Evolutionary conservation across 2,888 invertebrate genomes (phyloP).

Genomic region (Heliconius charithonia): DNA sequence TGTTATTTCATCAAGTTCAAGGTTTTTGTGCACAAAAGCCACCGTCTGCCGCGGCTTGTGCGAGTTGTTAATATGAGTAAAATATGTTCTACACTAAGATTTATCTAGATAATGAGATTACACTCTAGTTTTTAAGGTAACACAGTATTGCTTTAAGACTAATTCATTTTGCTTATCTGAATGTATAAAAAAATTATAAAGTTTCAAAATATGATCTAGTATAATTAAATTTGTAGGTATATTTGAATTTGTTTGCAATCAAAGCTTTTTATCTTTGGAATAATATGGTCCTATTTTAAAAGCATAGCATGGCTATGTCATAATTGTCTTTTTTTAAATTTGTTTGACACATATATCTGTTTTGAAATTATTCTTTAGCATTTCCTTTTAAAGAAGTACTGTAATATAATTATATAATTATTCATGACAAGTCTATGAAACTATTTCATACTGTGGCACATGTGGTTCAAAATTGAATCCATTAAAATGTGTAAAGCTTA

Average conservation of each 20-base stretch:
- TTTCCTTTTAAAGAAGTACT: constrained; percentile 1
- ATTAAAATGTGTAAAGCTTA: constrained; percentile 78
- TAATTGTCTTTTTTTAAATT: neutral
- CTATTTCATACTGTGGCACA: constrained; percentile 74
- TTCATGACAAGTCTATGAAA: constrained; percentile 58
- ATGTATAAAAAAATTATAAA: neutral
- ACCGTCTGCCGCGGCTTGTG: neutral
- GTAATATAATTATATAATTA: neutral
- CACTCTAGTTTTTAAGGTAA: constrained; percentile 28
- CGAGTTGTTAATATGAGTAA: neutral
- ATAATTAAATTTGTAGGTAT: constrained; percentile 2
- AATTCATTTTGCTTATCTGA: neutral
- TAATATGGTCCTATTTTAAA: constrained; percentile 15
- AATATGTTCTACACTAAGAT: neutral
- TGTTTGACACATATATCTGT: neutral
- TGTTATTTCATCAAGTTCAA: neutral
- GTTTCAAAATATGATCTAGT: neutral
- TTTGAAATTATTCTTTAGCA: neutral
- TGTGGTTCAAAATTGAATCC: constrained; percentile 77
- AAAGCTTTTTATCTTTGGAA: constrained; percentile 30
- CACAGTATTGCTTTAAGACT: constrained; percentile 27
- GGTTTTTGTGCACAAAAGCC: neutral
- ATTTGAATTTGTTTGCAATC: constrained; percentile 13
- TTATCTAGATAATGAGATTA: constrained; percentile 3
- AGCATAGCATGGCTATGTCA: neutral